Evolutionary conservation across 2,888 invertebrate species (phyloP).

Genomic region (Perdita meconis): DNA sequence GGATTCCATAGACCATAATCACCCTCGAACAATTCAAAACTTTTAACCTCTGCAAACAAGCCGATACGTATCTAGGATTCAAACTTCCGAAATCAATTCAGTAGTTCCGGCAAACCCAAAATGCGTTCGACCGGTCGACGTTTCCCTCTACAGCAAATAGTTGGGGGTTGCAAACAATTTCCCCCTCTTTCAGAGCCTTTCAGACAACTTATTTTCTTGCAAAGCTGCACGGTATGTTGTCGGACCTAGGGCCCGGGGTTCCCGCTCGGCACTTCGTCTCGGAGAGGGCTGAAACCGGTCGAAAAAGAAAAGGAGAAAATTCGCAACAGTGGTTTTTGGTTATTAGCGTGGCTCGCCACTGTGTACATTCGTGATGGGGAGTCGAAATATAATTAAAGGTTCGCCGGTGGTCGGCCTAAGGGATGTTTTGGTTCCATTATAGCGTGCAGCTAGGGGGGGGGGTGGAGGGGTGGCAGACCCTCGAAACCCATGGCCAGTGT

Average conservation of each 20-base stretch:
- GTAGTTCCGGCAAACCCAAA: too few relatives aligned
- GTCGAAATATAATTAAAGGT: conserved; percentile 78
- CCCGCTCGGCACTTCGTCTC: conserved; percentile 4
- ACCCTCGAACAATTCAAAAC: too few relatives aligned
- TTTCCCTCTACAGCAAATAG: too few relatives aligned
- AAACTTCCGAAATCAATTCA: too few relatives aligned
- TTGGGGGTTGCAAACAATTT: conserved; percentile 10
- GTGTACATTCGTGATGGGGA: conserved; percentile 58
- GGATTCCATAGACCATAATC: too few relatives aligned
- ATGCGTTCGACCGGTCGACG: too few relatives aligned
- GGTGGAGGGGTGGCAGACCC: conserved; percentile 44
- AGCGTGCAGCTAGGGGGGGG: conserved; percentile 40
- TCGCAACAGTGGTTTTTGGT: conserved; percentile 59
- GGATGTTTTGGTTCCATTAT: conserved; percentile 83
- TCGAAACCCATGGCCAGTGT: conserved; percentile 69
- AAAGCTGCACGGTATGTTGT: neutral
- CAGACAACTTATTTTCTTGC: neutral
- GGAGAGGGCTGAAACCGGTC: neutral
- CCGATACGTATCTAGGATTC: too few relatives aligned
- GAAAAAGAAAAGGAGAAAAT: conserved; percentile 11
- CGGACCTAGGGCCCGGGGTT: neutral
- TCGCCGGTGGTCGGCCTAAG: conserved; percentile 75
- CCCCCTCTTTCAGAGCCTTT: neutral
- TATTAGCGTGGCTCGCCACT: conserved; percentile 55
- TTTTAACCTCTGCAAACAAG: too few relatives aligned